Evolutionary conservation across 2,888 invertebrate species (phyloP).

Genomic region (Pemphredon lugubris): DNA sequence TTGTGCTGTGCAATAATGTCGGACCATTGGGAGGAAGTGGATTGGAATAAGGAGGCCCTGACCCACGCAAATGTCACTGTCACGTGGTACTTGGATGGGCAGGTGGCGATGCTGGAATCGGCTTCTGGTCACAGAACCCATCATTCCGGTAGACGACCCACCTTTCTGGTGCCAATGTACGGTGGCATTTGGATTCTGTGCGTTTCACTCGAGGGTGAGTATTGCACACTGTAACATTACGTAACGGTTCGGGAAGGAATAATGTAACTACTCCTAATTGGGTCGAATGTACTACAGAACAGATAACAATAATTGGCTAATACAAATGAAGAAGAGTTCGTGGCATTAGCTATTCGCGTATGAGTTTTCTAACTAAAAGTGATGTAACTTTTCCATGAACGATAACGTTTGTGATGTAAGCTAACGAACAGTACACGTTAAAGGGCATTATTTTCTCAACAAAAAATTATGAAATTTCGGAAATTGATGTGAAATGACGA

Average conservation of each 20-base stretch:
- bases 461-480: no score
- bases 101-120: slow-evolving; percentile 85
- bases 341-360: no score
- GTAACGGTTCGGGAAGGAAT: not conserved
- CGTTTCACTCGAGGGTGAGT: slow-evolving; percentile 89
- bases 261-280: no score
- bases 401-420: no score
- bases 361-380: no score
- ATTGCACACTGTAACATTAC: not conserved
- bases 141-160: slow-evolving; percentile 72
- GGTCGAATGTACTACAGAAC: no score
- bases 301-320: no score
- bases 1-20: slow-evolving; percentile 93
- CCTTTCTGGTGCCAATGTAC: slow-evolving; percentile 92
- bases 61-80: slow-evolving; percentile 85
- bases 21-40: slow-evolving; percentile 94
- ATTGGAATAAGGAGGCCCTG: slow-evolving; percentile 87
- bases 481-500: no score
- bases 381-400: no score
- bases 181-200: slow-evolving; percentile 96
- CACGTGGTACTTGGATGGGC: slow-evolving; percentile 89
- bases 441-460: no score
- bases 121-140: slow-evolving; percentile 59
- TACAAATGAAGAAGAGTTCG: no score
- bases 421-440: no score